Conservation (phyloP, 2,888 invertebrate species). For the Morpho helenor region DNA sequence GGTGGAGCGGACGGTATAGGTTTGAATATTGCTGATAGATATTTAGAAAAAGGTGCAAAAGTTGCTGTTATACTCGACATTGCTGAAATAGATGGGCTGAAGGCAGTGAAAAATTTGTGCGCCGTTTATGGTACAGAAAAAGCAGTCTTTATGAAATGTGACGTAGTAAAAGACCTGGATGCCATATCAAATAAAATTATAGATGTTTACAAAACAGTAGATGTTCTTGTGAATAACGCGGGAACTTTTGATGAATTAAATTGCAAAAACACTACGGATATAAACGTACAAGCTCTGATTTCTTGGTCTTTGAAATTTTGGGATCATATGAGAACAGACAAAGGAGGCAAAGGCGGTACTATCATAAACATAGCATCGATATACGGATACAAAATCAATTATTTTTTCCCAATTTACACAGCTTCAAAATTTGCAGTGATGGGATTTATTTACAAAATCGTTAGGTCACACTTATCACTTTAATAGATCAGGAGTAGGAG, state of each 20-base stretch:
- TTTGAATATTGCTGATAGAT: constrained; percentile 55
- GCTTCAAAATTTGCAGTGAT: constrained; percentile 78
- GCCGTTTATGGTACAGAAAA: constrained; percentile 62
- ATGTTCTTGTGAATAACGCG: constrained; percentile 66
- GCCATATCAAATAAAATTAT: constrained; percentile 46
- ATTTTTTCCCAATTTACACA: constrained; percentile 77
- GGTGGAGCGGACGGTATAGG: constrained; percentile 78
- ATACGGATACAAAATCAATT: constrained; percentile 71
- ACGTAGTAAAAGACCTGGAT: constrained; percentile 69
- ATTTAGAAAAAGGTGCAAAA: constrained; percentile 54
- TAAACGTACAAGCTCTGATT: constrained; percentile 50
- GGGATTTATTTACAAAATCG: constrained; percentile 66
- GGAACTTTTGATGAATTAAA: constrained; percentile 46
- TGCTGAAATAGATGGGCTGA: constrained; percentile 46
- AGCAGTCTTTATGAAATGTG: constrained; percentile 65
- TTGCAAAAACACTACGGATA: constrained; percentile 41
- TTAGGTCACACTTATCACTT: constrained; percentile 62
- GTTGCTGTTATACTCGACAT: constrained; percentile 41
- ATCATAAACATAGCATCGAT: constrained; percentile 83
- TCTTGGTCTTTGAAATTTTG: constrained; percentile 71
- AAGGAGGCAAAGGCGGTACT: constrained; percentile 78
- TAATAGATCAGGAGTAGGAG: constrained; percentile 69
- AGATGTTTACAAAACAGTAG: constrained; percentile 49
- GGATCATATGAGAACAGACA: constrained; percentile 76
- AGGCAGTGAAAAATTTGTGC: constrained; percentile 57